Evolutionary conservation across 2,888 invertebrate species (phyloP).

Genomic region (Disparrhopalites patrizii): DNA sequence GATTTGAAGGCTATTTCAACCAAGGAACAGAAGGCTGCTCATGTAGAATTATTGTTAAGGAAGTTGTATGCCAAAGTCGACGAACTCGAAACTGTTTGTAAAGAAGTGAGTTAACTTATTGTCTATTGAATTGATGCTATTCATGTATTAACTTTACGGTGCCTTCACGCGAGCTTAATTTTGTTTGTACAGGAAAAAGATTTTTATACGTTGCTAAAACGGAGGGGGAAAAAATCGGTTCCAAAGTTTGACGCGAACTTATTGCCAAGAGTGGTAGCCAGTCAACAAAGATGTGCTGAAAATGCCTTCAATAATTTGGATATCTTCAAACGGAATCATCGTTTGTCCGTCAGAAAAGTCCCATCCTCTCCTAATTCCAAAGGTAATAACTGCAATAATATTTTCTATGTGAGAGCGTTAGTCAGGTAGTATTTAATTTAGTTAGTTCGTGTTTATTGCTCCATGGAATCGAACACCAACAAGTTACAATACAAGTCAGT

Average conservation of each 20-base stretch:
- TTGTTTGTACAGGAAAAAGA: slow-evolving; percentile 14
- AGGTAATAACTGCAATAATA: background rate
- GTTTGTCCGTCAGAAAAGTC: slow-evolving; percentile 1
- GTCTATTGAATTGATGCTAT: background rate
- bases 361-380: background rate
- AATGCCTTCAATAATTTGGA: slow-evolving; percentile 24
- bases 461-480: too few relatives aligned
- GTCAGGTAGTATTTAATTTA: background rate
- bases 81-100: slow-evolving; percentile 19
- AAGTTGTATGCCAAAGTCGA: slow-evolving; percentile 23
- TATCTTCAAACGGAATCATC: slow-evolving; percentile 14
- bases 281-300: slow-evolving; percentile 27
- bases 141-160: too few relatives aligned
- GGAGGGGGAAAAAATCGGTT: slow-evolving; percentile 10
- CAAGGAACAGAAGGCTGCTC: slow-evolving; percentile 19
- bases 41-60: slow-evolving; percentile 17
- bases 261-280: slow-evolving; percentile 6
- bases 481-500: too few relatives aligned
- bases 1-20: background rate
- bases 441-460: background rate
- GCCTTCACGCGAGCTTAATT: background rate
- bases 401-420: background rate
- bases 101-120: slow-evolving; percentile 21
- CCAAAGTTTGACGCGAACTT: slow-evolving; percentile 16
- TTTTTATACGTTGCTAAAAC: slow-evolving; percentile 12